These are phyloP conservation scores for Heliconius cydno DNA, from an alignment of 2,888 invertebrate genomes.

Conservation along the genomic window DNA sequence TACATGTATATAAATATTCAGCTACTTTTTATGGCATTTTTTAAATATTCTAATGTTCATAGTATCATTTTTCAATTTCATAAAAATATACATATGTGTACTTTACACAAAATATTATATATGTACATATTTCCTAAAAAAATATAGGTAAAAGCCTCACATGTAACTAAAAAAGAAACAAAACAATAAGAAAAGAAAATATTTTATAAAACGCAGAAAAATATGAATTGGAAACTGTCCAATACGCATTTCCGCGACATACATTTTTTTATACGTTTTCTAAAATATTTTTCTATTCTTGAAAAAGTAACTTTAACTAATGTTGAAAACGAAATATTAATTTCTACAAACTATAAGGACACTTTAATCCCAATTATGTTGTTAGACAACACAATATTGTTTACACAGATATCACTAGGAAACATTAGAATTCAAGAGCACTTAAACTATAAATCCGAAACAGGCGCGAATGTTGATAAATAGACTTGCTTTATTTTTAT, in stretches of 20 bases:
- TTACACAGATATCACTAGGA: neutral
- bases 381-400: conserved; percentile 30
- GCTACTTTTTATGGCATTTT: neutral
- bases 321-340: conserved; percentile 11
- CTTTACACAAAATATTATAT: neutral
- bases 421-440: neutral
- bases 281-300: neutral
- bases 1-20: neutral
- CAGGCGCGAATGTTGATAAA: neutral
- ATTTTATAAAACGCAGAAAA: neutral
- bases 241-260: no score
- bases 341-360: conserved; percentile 32
- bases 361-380: conserved; percentile 27
- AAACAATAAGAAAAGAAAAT: neutral
- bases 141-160: conserved; percentile 2
- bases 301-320: neutral
- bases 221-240: no score
- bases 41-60: no score
- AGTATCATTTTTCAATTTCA: neutral
- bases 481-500: neutral
- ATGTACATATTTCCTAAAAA: neutral
- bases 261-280: neutral
- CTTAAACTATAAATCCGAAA: neutral
- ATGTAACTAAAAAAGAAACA: conserved; percentile 11
- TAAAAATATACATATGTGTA: neutral